Base-by-base conservation (phyloP, 2,888 invertebrate species). In the Tenodera sinensis region DNA sequence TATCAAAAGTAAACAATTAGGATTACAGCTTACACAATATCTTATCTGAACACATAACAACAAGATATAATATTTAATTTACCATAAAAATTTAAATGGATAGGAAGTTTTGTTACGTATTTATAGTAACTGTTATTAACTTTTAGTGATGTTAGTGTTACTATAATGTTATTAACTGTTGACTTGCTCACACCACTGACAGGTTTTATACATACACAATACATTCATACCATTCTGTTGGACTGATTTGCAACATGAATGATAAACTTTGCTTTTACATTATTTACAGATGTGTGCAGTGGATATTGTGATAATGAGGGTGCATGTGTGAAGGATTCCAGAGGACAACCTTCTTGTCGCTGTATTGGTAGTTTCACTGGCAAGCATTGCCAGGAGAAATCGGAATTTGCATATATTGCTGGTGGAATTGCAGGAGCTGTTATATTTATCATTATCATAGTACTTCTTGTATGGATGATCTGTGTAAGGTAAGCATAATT, bases 391-490 rank as follows among this genome's bases (percentile, higher is more conserved):
- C 95, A 96, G 4, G 97, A 98, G 92, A 98, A 98, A 93, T 98
- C 98, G n/a, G 98, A 98, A 92, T 98, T 98, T 93, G 98, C 98
- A 25, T 98, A 98, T 93, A 98, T 98, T 90, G 98, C 98, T 88
- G 98, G 98, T 85, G 98, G 98, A 15, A 98, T 98, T 91, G 98
- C 98, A 12, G 98, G 98, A 28, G 97, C 97, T n/a, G 98, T 98
- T 90, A 97, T 98, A 91, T 96, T 98, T 92, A 97, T 98, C 91
- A 98, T 98, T 92, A 96, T 98, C 93, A 96, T 98, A 92, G 98
- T 98, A 81, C 95, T 98, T 91, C 96, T 98, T 89, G 98, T 98
- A 91, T 98, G 98, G 98, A 98, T 98, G 98, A 98, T 98, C 93
- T 98, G 98, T 93, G 98, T 97, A 90, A 96, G 97, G 96, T 97